These are phyloP conservation scores for Azemiops feae DNA, from an alignment of 2,113 vertebrate species.

Conservation along the genomic window DNA sequence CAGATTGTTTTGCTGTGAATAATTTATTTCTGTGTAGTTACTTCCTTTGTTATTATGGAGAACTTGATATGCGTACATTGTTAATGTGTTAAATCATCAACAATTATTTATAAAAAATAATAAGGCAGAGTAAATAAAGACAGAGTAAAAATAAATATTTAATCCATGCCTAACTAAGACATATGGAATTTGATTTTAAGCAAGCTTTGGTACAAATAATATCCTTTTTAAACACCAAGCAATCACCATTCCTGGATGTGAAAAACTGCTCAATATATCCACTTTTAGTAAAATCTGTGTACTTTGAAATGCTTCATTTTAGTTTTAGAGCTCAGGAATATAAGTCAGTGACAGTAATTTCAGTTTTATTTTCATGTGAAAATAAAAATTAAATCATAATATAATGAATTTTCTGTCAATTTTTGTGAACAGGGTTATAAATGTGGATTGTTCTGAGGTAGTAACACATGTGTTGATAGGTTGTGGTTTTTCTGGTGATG, in stretches of 20 bases:
- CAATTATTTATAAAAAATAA: not conserved
- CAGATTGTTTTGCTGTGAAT: slow-evolving; percentile 38
- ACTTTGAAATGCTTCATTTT: not conserved
- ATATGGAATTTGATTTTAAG: not conserved
- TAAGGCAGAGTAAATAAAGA: not conserved
- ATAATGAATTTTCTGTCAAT: not conserved
- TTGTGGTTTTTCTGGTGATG: not conserved
- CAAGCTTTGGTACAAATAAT: not conserved
- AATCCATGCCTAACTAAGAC: slow-evolving; percentile 20
- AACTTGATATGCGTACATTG: slow-evolving; percentile 47
- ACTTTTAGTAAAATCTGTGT: not conserved
- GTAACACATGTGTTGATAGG: not conserved
- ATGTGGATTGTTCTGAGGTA: not conserved
- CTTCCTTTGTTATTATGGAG: slow-evolving; percentile 39
- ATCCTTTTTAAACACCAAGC: not conserved
- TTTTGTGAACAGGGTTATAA: not conserved
- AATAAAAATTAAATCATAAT: slow-evolving; percentile 2
- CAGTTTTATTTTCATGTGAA: not conserved
- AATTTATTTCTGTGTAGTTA: slow-evolving; percentile 35
- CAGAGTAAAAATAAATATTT: slow-evolving; percentile 7
- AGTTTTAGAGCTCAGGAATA: not conserved
- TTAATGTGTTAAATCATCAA: slow-evolving; percentile 53
- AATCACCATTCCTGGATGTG: not conserved
- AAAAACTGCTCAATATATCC: not conserved
- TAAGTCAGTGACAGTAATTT: not conserved